Evolutionary conservation across 2,113 vertebrate species (phyloP).

Genomic region (Limnothrissa miodon): DNA sequence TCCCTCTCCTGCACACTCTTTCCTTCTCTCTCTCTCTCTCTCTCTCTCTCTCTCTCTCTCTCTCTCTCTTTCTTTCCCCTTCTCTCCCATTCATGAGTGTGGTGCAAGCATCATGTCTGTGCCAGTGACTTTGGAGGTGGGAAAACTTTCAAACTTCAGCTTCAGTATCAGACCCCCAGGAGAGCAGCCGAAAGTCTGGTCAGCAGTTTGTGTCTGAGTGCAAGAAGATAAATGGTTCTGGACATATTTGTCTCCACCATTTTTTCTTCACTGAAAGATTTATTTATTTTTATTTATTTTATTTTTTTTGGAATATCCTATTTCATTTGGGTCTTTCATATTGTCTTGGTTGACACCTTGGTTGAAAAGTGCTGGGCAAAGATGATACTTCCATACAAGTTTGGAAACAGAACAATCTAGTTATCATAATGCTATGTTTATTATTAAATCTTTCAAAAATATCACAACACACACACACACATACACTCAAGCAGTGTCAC

Average conservation of each 20-base stretch:
- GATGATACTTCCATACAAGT: not conserved
- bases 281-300: too few relatives aligned
- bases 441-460: not conserved
- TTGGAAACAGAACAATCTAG: not conserved
- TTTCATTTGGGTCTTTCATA: not conserved
- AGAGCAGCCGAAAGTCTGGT: not conserved
- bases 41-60: not conserved
- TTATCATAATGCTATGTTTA: not conserved
- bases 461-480: not conserved
- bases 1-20: too few relatives aligned
- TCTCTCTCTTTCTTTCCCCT: not conserved
- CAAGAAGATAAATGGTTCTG: not conserved
- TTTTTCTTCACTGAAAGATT: not conserved
- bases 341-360: not conserved
- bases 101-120: slow-evolving; percentile 64
- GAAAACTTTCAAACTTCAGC: not conserved
- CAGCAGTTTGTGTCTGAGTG: not conserved
- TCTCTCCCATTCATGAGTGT: slow-evolving; percentile 46
- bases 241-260: not conserved
- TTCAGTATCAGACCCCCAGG: not conserved
- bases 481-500: not conserved
- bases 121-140: slow-evolving; percentile 45
- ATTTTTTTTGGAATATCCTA: not conserved
- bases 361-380: not conserved
- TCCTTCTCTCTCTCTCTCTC: slow-evolving; percentile 41